These are phyloP conservation scores for Agrypnus murinus DNA, from an alignment of 2,888 invertebrate genomes.

Conservation along the genomic window DNA sequence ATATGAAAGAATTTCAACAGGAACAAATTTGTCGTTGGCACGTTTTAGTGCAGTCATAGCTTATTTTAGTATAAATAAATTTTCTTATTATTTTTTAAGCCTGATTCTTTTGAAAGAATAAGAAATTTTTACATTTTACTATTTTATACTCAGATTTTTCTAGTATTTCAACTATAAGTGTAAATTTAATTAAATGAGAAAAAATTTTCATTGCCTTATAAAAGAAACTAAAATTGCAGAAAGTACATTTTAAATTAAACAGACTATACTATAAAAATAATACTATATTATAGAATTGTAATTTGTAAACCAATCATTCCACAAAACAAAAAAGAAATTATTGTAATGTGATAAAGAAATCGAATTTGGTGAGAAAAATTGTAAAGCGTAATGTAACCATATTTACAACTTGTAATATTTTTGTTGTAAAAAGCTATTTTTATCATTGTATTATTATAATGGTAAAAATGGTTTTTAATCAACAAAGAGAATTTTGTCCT, in stretches of 20 bases:
- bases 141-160: conserved; percentile 29
- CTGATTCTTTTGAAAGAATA: background rate
- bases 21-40: conserved; percentile 97
- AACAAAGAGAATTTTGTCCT: conserved; percentile 49
- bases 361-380: conserved; percentile 61
- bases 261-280: background rate
- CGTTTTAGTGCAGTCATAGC: conserved; percentile 83
- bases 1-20: conserved; percentile 91
- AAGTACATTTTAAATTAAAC: background rate
- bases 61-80: conserved; percentile 15
- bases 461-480: conserved; percentile 19
- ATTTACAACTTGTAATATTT: conserved; percentile 23
- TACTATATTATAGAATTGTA: too few species aligned
- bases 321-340: conserved; percentile 27
- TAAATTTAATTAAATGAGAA: conserved; percentile 3
- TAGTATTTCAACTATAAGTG: conserved; percentile 7
- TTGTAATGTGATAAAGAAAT: conserved; percentile 64
- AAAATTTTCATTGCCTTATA: conserved; percentile 42
- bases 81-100: background rate
- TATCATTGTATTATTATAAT: background rate
- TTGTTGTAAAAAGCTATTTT: conserved; percentile 4
- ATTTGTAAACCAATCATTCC: conserved; percentile 23
- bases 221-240: conserved; percentile 24
- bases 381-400: conserved; percentile 27
- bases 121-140: conserved; percentile 14